These are phyloP conservation scores for Heptranchias perlo DNA, from an alignment of 2,113 vertebrate genomes.

Conservation along the genomic window DNA sequence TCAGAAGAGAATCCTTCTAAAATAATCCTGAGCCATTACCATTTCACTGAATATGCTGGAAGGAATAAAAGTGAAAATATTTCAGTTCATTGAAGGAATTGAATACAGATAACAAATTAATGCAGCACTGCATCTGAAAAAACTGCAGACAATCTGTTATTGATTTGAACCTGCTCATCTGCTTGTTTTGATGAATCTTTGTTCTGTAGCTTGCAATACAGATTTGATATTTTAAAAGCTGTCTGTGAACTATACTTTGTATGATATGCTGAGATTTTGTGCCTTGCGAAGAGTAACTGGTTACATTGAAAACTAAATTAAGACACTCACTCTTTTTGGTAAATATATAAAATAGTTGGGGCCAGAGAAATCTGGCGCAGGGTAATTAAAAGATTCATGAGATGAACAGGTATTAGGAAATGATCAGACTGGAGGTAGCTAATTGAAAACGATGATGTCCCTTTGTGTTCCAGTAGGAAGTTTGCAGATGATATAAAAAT, in stretches of 20 bases:
- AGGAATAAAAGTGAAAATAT: constrained; percentile 34
- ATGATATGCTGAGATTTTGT: not conserved
- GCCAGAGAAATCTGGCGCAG: not conserved
- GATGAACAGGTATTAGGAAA: not conserved
- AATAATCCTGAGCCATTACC: constrained; percentile 38
- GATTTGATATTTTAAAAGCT: constrained; percentile 47
- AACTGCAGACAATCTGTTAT: constrained; percentile 37
- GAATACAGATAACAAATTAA: constrained; percentile 42
- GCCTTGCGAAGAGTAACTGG: not conserved
- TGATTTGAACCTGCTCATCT: constrained; percentile 34
- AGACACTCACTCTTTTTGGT: not conserved
- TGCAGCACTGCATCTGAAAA: constrained; percentile 21
- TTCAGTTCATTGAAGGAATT: constrained; percentile 40
- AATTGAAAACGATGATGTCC: not conserved
- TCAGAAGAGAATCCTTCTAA: not conserved
- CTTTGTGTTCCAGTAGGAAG: too few species aligned
- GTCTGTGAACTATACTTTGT: constrained; percentile 45
- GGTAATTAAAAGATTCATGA: constrained; percentile 31
- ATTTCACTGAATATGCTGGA: constrained; percentile 36
- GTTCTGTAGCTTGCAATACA: not conserved
- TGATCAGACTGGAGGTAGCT: not conserved
- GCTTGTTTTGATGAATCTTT: not conserved
- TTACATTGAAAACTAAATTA: not conserved
- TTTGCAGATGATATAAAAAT: too few species aligned
- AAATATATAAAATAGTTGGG: not conserved